phyloP scores from a whole-genome alignment of 2,888 invertebrate genomes.

The Hesperia comma region DNA sequence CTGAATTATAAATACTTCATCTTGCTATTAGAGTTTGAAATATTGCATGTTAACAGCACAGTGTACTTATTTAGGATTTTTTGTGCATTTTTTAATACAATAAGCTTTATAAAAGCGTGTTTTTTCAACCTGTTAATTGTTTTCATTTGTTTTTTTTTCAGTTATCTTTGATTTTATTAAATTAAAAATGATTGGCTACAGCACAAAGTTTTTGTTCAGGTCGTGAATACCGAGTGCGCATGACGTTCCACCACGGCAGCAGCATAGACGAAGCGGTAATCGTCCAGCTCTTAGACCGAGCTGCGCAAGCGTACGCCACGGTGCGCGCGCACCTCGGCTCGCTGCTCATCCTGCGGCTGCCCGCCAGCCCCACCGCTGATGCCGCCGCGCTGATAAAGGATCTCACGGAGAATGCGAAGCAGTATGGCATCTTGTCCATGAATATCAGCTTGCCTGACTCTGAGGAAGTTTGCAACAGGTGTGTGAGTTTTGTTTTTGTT shows the following conservation, averaged over 20 bases:
- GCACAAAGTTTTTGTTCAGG: constrained; percentile 39
- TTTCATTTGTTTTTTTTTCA: too few relatives aligned
- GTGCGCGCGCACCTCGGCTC: constrained; percentile 67
- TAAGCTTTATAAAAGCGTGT: too few relatives aligned
- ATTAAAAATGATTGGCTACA: too few relatives aligned
- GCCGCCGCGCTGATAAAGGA: constrained; percentile 60
- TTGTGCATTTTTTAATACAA: too few relatives aligned
- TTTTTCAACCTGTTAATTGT: too few relatives aligned
- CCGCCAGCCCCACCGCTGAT: constrained; percentile 58
- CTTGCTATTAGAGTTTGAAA: too few relatives aligned
- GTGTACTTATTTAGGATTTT: too few relatives aligned
- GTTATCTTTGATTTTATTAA: background rate
- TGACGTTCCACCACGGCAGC: constrained; percentile 56
- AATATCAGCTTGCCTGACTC: constrained; percentile 68
- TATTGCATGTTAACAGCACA: too few relatives aligned
- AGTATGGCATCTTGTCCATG: constrained; percentile 62
- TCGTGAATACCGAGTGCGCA: constrained; percentile 57
- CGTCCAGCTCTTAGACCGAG: constrained; percentile 50
- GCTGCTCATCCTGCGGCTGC: constrained; percentile 63
- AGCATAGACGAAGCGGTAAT: constrained; percentile 48
- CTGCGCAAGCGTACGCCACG: constrained; percentile 54
- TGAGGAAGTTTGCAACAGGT: constrained; percentile 71
- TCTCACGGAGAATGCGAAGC: constrained; percentile 50
- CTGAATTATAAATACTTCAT: too few relatives aligned
- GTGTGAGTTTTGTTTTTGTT: background rate